Conservation (phyloP, 2,888 invertebrate species). For the Napeogenes sylphis region DNA sequence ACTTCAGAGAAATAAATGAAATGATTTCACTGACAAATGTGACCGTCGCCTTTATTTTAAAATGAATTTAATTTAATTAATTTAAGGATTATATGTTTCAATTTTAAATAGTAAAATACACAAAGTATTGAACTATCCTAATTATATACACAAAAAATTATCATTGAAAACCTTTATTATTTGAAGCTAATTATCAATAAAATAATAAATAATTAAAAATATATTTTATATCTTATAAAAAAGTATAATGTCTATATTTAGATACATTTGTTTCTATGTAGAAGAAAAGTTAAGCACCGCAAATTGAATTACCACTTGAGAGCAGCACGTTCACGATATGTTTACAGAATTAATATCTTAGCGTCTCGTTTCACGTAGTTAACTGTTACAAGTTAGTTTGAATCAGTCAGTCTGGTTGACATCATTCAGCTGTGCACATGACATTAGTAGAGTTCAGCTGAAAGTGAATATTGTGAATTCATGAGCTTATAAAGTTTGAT, state of each 20-base stretch:
- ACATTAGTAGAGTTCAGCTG: conserved; percentile 12
- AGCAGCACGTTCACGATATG: conserved; percentile 49
- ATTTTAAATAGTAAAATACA: too few species aligned
- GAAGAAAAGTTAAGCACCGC: conserved; percentile 33
- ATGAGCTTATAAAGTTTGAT: neutral
- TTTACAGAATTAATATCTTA: conserved; percentile 66
- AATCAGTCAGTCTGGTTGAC: conserved; percentile 53
- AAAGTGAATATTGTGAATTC: conserved; percentile 10
- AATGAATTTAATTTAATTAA: neutral
- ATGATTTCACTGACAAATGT: conserved; percentile 5
- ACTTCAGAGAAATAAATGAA: neutral
- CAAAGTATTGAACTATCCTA: too few species aligned
- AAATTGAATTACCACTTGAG: conserved; percentile 64
- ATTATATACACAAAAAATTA: too few species aligned
- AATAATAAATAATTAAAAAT: too few species aligned
- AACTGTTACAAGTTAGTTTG: conserved; percentile 53
- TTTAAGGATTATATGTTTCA: too few species aligned
- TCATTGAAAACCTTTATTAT: too few species aligned
- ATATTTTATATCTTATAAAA: too few species aligned
- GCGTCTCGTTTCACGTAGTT: conserved; percentile 55
- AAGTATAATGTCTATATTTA: neutral
- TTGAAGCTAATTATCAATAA: too few species aligned
- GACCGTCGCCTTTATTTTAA: conserved; percentile 7
- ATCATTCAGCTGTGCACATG: conserved; percentile 48
- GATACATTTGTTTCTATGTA: neutral